Evolutionary conservation across 1,140 invertebrate species (phyloP).

Genomic region (Cyclina sinensis): DNA sequence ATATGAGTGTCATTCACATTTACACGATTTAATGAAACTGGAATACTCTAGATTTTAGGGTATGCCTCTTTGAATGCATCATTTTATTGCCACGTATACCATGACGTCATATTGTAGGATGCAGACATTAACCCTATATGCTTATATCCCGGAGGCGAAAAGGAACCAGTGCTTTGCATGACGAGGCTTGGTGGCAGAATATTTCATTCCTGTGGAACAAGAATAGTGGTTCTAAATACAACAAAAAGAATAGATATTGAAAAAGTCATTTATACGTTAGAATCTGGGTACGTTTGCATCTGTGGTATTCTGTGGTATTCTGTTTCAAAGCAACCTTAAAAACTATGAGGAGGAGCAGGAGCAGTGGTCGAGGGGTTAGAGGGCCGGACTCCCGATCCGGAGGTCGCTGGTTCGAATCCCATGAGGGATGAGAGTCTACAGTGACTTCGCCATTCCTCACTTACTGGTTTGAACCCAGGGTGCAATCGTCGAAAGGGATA

Average conservation of each 20-base stretch:
- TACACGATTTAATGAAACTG: background rate
- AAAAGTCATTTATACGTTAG: slow-evolving; percentile 71
- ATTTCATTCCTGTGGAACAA: slow-evolving; percentile 75
- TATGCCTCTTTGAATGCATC: too few relatives aligned
- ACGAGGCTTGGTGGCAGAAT: slow-evolving; percentile 61
- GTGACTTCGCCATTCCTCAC: too few relatives aligned
- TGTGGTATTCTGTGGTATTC: too few relatives aligned
- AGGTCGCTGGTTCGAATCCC: too few relatives aligned
- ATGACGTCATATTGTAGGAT: too few relatives aligned
- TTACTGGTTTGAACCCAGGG: too few relatives aligned
- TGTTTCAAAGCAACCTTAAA: too few relatives aligned
- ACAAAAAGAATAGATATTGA: slow-evolving; percentile 70
- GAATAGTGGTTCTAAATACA: slow-evolving; percentile 72
- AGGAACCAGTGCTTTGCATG: slow-evolving; percentile 78
- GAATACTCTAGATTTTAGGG: background rate
- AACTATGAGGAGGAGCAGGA: too few relatives aligned
- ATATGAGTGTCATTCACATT: background rate
- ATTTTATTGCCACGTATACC: background rate
- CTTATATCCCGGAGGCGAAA: slow-evolving; percentile 71
- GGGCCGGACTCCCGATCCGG: too few relatives aligned
- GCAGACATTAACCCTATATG: slow-evolving; percentile 68
- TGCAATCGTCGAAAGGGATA: too few relatives aligned
- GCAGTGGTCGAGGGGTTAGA: too few relatives aligned
- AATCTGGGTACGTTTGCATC: slow-evolving; percentile 73
- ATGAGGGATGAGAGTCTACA: too few relatives aligned